Conservation (phyloP, 2,113 vertebrate genomes). For the Hystrix cristata region DNA sequence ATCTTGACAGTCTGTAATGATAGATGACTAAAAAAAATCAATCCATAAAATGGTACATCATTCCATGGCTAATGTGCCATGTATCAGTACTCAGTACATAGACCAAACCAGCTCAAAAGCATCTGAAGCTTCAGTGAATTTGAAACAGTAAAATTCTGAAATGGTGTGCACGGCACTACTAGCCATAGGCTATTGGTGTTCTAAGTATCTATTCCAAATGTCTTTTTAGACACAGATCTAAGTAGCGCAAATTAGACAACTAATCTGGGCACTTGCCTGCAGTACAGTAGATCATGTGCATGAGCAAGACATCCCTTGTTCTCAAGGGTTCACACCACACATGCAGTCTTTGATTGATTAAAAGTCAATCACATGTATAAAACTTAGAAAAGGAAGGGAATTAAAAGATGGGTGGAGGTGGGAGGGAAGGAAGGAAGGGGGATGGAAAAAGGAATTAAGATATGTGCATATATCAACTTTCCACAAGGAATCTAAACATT, state of each 20-base stretch:
- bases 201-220: not conserved
- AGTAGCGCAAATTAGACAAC: not conserved
- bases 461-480: not conserved
- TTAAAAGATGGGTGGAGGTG: not conserved
- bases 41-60: not conserved
- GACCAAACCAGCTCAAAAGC: constrained; percentile 31
- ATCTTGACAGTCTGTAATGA: constrained; percentile 34
- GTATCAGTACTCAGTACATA: not conserved
- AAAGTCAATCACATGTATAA: not conserved
- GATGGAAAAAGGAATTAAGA: not conserved
- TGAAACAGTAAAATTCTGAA: constrained; percentile 52
- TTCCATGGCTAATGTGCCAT: constrained; percentile 9
- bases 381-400: too few species aligned
- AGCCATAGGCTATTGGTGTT: not conserved
- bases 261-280: not conserved
- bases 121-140: not conserved
- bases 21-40: constrained; percentile 46
- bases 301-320: not conserved
- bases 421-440: not conserved
- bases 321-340: not conserved
- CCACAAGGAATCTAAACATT: not conserved
- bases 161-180: not conserved
- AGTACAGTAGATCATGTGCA: not conserved
- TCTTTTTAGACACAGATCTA: constrained; percentile 13
- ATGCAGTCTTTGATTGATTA: not conserved